Percentiles rank a stretch among this genome's conserved stretches.
Conservation (phyloP, 92 coral and sea anemone species). For the Heteractis magnifica region DNA sequence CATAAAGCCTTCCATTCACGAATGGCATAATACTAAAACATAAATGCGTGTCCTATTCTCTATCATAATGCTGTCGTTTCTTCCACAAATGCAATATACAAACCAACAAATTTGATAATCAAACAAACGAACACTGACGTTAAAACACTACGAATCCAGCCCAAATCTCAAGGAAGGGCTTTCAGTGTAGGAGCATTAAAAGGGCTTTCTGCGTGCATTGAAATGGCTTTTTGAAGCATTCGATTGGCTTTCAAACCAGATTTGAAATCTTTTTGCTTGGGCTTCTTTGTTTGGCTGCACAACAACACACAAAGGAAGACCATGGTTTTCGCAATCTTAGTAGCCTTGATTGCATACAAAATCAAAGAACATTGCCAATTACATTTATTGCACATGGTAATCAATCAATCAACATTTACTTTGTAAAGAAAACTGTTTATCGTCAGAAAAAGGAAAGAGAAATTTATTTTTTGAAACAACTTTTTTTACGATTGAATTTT, state of each 20-base stretch:
- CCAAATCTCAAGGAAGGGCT: background rate
- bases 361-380: too few species aligned
- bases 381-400: too few species aligned
- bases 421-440: too few species aligned
- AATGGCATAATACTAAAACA: background rate
- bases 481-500: too few species aligned
- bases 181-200: background rate
- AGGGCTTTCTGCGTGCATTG: background rate
- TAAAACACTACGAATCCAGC: too few species aligned
- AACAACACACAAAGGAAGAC: too few species aligned
- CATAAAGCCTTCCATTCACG: background rate
- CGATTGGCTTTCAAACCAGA: background rate
- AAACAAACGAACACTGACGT: background rate
- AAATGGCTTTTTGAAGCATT: background rate
- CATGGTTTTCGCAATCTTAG: too few species aligned
- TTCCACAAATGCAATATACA: background rate
- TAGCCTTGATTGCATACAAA: too few species aligned
- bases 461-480: too few species aligned
- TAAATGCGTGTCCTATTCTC: slow-evolving; percentile 9
- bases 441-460: background rate
- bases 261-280: too few species aligned
- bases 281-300: too few species aligned
- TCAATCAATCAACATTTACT: too few species aligned
- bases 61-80: background rate
- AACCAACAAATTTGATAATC: background rate